Evolutionary conservation across 92 coral and sea anemone genomes (phyloP).

Genomic region (Siderastrea radians): DNA sequence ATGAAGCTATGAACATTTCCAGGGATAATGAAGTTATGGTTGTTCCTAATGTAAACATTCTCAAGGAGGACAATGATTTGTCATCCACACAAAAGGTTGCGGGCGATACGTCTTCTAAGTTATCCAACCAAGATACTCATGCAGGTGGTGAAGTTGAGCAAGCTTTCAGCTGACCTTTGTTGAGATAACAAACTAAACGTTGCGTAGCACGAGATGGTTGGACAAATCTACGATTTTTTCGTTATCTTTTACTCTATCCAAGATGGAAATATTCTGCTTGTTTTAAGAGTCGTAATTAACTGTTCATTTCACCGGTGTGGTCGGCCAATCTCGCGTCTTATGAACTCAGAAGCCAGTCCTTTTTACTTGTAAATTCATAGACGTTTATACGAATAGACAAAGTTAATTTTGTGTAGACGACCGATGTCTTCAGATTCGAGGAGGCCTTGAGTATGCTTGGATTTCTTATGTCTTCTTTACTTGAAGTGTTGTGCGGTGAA

Average conservation of each 20-base stretch:
- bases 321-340: not conserved
- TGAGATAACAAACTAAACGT: conserved; percentile 5
- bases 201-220: not conserved
- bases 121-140: conserved; percentile 14
- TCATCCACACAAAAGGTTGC: not conserved
- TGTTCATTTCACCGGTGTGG: not conserved
- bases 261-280: not conserved
- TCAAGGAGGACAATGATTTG: not conserved
- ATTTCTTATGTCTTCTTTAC: not conserved
- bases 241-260: not conserved
- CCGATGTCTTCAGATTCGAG: not conserved
- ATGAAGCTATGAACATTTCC: not conserved
- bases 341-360: not conserved
- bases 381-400: conserved; percentile 1
- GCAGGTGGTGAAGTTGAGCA: conserved; percentile 12
- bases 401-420: conserved; percentile 1
- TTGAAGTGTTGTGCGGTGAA: conserved; percentile 4
- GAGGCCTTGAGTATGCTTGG: not conserved
- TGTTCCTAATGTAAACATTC: not conserved
- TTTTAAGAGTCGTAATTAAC: not conserved
- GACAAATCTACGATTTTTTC: not conserved
- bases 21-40: not conserved
- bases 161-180: conserved; percentile 31
- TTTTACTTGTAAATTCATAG: not conserved
- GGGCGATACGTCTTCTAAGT: conserved; percentile 14